Conservation (phyloP, 2,113 vertebrate genomes). For the Pelecanus crispus region DNA sequence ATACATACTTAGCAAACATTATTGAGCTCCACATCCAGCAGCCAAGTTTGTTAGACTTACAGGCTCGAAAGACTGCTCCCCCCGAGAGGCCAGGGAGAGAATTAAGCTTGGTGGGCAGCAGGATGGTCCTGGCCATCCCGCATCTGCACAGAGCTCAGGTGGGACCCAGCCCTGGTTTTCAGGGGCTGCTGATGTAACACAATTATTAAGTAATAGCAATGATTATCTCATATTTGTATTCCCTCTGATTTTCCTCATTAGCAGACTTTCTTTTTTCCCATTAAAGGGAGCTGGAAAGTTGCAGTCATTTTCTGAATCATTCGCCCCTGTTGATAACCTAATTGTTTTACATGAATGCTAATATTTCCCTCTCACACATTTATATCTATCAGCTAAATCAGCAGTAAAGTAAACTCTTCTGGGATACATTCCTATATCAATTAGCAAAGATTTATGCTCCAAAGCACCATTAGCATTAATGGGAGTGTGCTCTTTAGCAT, state of each 20-base stretch:
- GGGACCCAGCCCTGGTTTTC: neutral
- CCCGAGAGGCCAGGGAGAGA: neutral
- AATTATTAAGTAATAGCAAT: neutral
- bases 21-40: neutral
- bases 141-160: neutral
- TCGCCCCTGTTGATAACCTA: constrained; percentile 57
- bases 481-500: constrained; percentile 53
- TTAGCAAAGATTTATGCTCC: constrained; percentile 63
- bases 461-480: constrained; percentile 58
- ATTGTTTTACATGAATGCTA: constrained; percentile 61
- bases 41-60: neutral
- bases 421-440: constrained; percentile 60
- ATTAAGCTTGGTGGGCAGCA: neutral
- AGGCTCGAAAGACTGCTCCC: neutral
- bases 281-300: constrained; percentile 40
- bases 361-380: constrained; percentile 55
- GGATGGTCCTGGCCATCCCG: neutral
- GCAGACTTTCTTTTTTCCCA: neutral
- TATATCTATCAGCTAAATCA: constrained; percentile 63
- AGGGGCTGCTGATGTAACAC: neutral
- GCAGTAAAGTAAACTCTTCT: constrained; percentile 56
- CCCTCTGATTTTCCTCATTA: constrained; percentile 48
- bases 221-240: neutral
- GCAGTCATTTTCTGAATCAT: constrained; percentile 52
- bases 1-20: neutral